Evolutionary conservation across 2,797 vertebrate genomes (phyloP).

Genomic region (Lates japonicus): DNA sequence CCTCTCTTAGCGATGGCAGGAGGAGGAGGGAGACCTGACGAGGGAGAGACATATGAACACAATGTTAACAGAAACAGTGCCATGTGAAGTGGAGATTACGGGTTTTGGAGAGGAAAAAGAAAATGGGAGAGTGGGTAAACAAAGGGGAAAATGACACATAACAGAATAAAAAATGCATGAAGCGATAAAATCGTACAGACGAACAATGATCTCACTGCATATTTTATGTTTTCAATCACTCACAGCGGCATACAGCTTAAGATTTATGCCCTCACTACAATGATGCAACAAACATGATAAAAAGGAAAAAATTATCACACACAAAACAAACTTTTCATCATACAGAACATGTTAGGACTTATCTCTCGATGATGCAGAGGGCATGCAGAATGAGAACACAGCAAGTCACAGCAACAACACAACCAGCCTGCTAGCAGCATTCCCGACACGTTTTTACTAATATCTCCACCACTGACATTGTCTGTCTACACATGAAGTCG

Average conservation of each 20-base stretch:
- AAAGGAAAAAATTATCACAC: not conserved
- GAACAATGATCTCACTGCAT: conserved; percentile 3
- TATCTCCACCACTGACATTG: not conserved
- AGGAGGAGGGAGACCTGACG: conserved; percentile 78
- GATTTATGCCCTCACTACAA: not conserved
- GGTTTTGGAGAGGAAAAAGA: not conserved
- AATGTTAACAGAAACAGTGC: conserved; percentile 21
- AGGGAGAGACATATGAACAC: conserved; percentile 25
- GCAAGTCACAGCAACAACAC: conserved; percentile 20
- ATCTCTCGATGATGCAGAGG: conserved; percentile 13
- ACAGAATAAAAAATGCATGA: not conserved
- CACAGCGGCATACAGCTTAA: conserved; percentile 20
- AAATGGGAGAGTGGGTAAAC: not conserved
- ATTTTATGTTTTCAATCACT: conserved; percentile 4
- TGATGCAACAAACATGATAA: conserved; percentile 2
- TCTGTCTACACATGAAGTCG: conserved; percentile 14
- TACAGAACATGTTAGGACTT: conserved; percentile 6
- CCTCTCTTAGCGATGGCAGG: conserved; percentile 69
- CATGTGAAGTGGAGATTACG: not conserved
- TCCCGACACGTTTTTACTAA: not conserved
- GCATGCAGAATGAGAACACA: conserved; percentile 44
- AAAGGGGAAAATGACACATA: not conserved
- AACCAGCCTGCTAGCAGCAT: not conserved
- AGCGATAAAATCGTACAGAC: not conserved
- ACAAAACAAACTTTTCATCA: conserved; percentile 23